Conservation (phyloP, 2,113 vertebrate species). For the Coryphaenoides rupestris region DNA sequence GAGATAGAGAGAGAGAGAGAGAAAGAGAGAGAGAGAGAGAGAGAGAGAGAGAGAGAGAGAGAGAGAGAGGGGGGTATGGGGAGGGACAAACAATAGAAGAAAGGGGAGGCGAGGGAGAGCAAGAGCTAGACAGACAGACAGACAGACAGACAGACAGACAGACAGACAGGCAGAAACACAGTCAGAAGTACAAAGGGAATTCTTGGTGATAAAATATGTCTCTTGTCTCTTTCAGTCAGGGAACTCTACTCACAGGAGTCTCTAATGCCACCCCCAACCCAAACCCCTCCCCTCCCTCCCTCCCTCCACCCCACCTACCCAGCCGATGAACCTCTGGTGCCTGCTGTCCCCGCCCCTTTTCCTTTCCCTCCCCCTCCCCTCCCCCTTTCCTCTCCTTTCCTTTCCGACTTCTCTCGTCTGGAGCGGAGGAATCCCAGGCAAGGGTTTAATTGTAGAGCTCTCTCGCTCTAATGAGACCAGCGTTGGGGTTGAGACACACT, state of each 20-base stretch:
- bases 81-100: too few relatives aligned
- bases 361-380: background rate
- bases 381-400: constrained; percentile 48
- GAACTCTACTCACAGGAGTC: constrained; percentile 35
- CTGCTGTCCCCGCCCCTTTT: constrained; percentile 59
- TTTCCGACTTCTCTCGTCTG: constrained; percentile 28
- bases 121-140: too few relatives aligned
- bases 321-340: constrained; percentile 20
- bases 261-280: too few relatives aligned
- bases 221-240: constrained; percentile 27
- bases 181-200: constrained; percentile 13
- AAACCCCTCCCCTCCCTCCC: constrained; percentile 18
- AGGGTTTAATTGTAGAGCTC: constrained; percentile 73
- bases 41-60: background rate
- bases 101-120: too few relatives aligned
- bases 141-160: too few relatives aligned
- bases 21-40: too few relatives aligned
- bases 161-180: constrained; percentile 10
- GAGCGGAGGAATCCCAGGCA: constrained; percentile 72
- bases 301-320: background rate
- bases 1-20: too few relatives aligned
- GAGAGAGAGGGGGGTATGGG: too few relatives aligned
- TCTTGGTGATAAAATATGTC: background rate
- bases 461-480: constrained; percentile 57
- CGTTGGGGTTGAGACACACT: constrained; percentile 40